These are phyloP conservation scores for Cybosia mesomella DNA, from an alignment of 2,888 invertebrate genomes.

Conservation along the genomic window DNA sequence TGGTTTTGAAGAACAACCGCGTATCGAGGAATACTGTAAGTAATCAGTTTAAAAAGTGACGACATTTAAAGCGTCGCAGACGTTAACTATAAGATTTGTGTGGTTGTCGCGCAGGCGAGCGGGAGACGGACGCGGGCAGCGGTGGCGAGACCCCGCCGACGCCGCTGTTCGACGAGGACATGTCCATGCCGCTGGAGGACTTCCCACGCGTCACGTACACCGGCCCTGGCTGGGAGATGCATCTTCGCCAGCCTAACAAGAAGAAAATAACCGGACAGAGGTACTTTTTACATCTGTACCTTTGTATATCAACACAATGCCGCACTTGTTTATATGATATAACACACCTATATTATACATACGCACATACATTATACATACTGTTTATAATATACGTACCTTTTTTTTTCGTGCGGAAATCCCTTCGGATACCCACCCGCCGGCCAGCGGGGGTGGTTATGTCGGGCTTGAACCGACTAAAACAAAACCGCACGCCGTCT, in stretches of 20 bases:
- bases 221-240: constrained; percentile 98
- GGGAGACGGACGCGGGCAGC: constrained; percentile 54
- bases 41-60: neutral
- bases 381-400: too few relatives aligned
- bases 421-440: too few relatives aligned
- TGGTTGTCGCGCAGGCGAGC: constrained; percentile 37
- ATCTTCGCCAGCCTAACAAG: constrained; percentile 97
- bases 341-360: too few relatives aligned
- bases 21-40: constrained; percentile 55
- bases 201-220: constrained; percentile 93
- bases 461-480: too few relatives aligned
- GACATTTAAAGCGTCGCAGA: neutral
- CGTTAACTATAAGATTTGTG: neutral
- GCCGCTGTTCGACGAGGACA: constrained; percentile 97
- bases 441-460: too few relatives aligned
- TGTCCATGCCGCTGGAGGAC: constrained; percentile 95
- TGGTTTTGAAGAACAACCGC: constrained; percentile 74
- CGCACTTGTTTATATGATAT: too few relatives aligned
- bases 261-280: constrained; percentile 97
- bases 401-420: too few relatives aligned
- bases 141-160: constrained; percentile 94
- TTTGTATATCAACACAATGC: neutral
- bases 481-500: too few relatives aligned
- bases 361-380: too few relatives aligned
- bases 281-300: constrained; percentile 36